Base-by-base conservation (phyloP, 2,888 invertebrate species). In the Linyphia triangularis region DNA sequence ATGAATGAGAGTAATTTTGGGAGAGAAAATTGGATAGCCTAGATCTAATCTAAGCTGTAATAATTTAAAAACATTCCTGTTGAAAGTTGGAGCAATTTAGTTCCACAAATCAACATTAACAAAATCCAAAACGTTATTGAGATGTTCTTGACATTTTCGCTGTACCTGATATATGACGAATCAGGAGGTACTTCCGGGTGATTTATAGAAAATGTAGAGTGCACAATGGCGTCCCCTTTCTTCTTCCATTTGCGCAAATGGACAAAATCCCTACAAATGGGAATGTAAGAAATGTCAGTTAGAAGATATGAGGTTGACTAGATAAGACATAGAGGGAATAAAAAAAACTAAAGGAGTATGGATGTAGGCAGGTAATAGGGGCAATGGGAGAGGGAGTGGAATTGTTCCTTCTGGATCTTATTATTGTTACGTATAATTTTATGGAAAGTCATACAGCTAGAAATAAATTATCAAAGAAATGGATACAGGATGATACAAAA, bases 241-340 rank as follows among this genome's bases (percentile, higher is more conserved):
- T 73, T 83, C n/a, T 72, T 63, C 65, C 72, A 83, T 13, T 43
- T 63, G 63, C 83, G 28, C 24, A 83, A 57, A 57, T 83, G 73
- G 2, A 83, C 63, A 24, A 83, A 83, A 33, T 83, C 83, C 22
- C 83, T 83, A 3, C 2, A 82, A 82, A 28, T 10, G 26, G 7
- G 26, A 16, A 2, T 16, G n/a, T n/a, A n/a, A n/a, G n/a, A n/a
- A 16, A 30, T 67, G 30, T 2, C 28, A 5, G 16, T 30, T 28
- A 13, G 33, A 33, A 19, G 30, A 69, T 5, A 9, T 19, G n/a
- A 69, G n/a, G 19, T 30, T 13, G 10, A 2, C 10, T 43, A 1
- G 10, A 16, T 2, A 13, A 13, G 43, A 43, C 43, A 43, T 16
- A 13, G 2, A 43, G 10, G 16, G 13, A 1, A 43, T 13, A 43